Conservation (phyloP, 2,797 vertebrate genomes). For the Alcedo quadribrachys region DNA sequence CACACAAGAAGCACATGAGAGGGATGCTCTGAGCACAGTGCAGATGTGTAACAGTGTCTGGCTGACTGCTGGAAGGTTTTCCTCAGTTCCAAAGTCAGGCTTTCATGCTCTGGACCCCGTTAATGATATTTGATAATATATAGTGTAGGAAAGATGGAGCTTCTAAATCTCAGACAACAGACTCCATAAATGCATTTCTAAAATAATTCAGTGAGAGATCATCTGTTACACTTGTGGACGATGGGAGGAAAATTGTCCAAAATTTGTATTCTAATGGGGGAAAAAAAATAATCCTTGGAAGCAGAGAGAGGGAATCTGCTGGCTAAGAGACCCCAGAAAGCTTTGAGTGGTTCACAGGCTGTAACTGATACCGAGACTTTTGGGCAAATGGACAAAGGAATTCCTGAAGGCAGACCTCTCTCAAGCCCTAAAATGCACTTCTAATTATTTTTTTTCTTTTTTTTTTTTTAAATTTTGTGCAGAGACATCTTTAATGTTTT, state of each 20-base stretch:
- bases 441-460: not conserved
- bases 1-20: fast-evolving
- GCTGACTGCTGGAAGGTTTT: not conserved
- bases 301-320: slow-evolving; percentile 48
- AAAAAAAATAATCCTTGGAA: slow-evolving; percentile 59
- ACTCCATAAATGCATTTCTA: slow-evolving; percentile 63
- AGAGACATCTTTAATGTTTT: slow-evolving; percentile 33
- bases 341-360: slow-evolving; percentile 38
- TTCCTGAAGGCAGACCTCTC: slow-evolving; percentile 55
- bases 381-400: slow-evolving; percentile 63
- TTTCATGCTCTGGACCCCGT: not conserved
- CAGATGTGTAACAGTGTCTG: not conserved
- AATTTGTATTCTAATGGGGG: slow-evolving; percentile 37
- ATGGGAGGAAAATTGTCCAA: slow-evolving; percentile 57
- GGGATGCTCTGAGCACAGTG: not conserved
- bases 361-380: slow-evolving; percentile 45
- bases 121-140: not conserved
- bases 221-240: slow-evolving; percentile 46
- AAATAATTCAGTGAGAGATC: slow-evolving; percentile 68
- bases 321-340: slow-evolving; percentile 34
- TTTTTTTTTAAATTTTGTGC: not conserved
- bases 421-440: slow-evolving; percentile 8
- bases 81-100: not conserved
- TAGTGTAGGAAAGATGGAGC: not conserved
- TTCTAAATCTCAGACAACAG: slow-evolving; percentile 51